Evolutionary conservation across 1,140 invertebrate species (phyloP).

Genomic region (Cotesia typhae): DNA sequence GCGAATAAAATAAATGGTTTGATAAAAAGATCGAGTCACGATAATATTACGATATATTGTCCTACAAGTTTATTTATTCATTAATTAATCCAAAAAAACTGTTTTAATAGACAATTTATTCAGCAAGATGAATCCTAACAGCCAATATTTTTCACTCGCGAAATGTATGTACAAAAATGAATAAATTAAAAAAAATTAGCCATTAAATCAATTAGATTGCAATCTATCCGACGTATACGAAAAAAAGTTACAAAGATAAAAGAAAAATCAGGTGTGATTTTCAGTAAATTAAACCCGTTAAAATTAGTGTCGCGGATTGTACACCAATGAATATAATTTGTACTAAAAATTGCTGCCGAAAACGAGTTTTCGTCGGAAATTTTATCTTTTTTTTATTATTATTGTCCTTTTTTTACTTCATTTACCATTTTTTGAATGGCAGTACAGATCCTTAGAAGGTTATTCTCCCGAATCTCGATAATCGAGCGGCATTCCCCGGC

Average conservation of each 20-base stretch:
- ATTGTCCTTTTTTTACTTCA: background rate
- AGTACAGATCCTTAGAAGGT: background rate
- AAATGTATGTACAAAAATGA: too few species aligned
- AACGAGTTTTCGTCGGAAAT: conserved; percentile 11
- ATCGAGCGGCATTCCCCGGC: conserved; percentile 56
- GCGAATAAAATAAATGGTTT: too few species aligned
- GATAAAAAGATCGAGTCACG: too few species aligned
- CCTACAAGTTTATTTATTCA: too few species aligned
- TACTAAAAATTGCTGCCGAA: conserved; percentile 22
- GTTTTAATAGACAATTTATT: too few species aligned
- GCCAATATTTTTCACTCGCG: too few species aligned
- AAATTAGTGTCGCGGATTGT: conserved; percentile 32
- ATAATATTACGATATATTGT: too few species aligned
- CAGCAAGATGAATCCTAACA: too few species aligned
- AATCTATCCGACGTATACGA: too few species aligned
- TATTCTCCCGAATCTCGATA: conserved; percentile 40
- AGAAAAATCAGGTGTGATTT: conserved; percentile 33
- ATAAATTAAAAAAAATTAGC: too few species aligned
- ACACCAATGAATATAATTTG: conserved; percentile 31
- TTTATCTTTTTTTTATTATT: conserved; percentile 14
- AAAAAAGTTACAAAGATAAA: background rate
- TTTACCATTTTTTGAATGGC: conserved; percentile 9
- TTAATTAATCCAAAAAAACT: too few species aligned
- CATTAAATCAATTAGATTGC: too few species aligned
- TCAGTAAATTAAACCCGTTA: conserved; percentile 28